Conservation (phyloP, 2,113 vertebrate genomes). For the Barbus barbus region DNA sequence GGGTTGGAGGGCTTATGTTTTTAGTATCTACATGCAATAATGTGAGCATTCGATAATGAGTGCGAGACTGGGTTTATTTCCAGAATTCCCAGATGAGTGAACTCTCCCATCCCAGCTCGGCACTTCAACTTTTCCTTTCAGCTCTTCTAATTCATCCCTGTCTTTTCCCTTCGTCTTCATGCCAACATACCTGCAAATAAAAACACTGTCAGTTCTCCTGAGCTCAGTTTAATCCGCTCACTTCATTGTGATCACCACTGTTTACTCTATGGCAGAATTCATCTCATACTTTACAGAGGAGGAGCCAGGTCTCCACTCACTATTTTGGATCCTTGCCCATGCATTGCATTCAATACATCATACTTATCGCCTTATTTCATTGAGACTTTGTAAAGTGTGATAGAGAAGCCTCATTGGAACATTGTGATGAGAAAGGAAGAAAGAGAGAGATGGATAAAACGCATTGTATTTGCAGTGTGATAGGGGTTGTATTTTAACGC, state of each 20-base stretch:
- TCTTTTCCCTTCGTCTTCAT: background rate
- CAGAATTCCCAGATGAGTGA: background rate
- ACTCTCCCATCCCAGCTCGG: background rate
- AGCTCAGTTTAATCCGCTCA: slow-evolving; percentile 11
- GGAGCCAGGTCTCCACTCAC: background rate
- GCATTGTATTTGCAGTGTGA: too few relatives aligned
- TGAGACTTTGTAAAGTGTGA: slow-evolving; percentile 14
- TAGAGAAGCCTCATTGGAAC: slow-evolving; percentile 3
- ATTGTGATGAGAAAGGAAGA: background rate
- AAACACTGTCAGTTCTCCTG: slow-evolving; percentile 25
- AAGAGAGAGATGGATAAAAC: too few relatives aligned
- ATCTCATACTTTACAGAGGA: background rate
- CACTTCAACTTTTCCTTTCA: background rate
- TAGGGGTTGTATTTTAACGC: background rate
- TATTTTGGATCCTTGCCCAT: background rate
- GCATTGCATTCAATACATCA: slow-evolving; percentile 8
- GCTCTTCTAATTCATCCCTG: background rate
- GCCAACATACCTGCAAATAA: background rate
- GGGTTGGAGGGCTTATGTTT: background rate
- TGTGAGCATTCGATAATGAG: background rate
- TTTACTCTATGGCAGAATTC: slow-evolving; percentile 15
- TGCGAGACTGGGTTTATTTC: slow-evolving; percentile 21
- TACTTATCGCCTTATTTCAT: slow-evolving; percentile 8
- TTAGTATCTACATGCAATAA: background rate
- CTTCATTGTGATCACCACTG: background rate